These are phyloP conservation scores for Pagrus major DNA, from an alignment of 2,113 vertebrate species.

Conservation along the genomic window DNA sequence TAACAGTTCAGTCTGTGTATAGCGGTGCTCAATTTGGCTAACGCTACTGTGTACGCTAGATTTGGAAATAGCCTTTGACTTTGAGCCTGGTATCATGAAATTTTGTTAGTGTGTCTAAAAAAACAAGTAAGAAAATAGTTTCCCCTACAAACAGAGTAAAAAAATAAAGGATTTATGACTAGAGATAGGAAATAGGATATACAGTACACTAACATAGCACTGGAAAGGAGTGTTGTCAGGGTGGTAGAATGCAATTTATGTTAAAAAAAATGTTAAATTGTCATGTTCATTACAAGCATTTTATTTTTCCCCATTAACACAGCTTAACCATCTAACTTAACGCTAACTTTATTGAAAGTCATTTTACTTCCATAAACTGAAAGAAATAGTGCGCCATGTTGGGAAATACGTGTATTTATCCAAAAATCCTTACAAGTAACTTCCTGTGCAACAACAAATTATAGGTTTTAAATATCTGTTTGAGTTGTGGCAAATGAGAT, in stretches of 20 bases:
- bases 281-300: neutral
- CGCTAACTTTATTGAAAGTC: neutral
- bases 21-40: neutral
- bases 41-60: neutral
- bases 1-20: neutral
- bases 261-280: too few species aligned
- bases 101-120: conserved; percentile 1
- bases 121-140: neutral
- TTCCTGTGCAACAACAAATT: neutral
- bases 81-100: neutral
- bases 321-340: neutral
- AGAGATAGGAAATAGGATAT: neutral
- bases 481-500: neutral
- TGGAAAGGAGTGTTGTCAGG: neutral
- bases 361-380: neutral
- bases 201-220: neutral
- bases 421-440: neutral
- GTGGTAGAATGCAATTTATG: neutral
- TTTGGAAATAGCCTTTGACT: neutral
- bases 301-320: neutral
- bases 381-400: neutral
- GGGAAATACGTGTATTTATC: neutral
- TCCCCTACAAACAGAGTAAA: neutral
- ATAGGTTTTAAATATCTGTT: neutral
- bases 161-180: neutral